phyloP scores from a whole-genome alignment of 2,888 invertebrate genomes.

The Melinaea menophilus region DNA sequence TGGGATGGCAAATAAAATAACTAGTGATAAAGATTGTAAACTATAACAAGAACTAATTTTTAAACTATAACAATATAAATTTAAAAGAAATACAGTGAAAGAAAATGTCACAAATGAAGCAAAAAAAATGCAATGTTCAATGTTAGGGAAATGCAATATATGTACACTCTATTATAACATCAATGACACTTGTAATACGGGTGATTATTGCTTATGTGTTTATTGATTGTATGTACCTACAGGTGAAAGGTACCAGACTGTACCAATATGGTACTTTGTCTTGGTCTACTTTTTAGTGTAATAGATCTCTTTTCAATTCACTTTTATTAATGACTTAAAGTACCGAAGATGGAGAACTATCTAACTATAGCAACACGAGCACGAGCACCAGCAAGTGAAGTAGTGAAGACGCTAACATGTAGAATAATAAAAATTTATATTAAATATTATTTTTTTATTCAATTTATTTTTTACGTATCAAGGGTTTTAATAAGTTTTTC shows the following conservation, averaged over 20 bases:
- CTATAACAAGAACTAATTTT: not conserved
- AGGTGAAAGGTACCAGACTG: slow-evolving; percentile 47
- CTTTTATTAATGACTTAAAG: too few relatives aligned
- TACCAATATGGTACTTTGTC: slow-evolving; percentile 18
- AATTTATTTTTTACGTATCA: too few relatives aligned
- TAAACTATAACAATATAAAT: too few relatives aligned
- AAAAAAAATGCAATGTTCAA: slow-evolving; percentile 12
- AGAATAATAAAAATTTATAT: too few relatives aligned
- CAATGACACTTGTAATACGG: not conserved
- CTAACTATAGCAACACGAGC: too few relatives aligned
- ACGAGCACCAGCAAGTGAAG: too few relatives aligned
- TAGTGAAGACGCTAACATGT: too few relatives aligned
- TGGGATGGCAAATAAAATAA: not conserved
- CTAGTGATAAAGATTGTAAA: not conserved
- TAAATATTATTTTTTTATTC: too few relatives aligned
- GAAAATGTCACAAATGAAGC: slow-evolving; percentile 48
- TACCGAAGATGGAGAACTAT: too few relatives aligned
- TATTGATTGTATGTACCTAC: slow-evolving; percentile 32
- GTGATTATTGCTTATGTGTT: not conserved
- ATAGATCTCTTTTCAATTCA: not conserved
- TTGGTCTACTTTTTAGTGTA: slow-evolving; percentile 24
- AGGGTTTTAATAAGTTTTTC: too few relatives aligned
- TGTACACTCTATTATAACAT: slow-evolving; percentile 29
- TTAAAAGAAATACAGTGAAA: slow-evolving; percentile 39
- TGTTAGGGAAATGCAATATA: slow-evolving; percentile 35